Base-by-base conservation (phyloP, 2,888 invertebrate genomes). In the Pammene fasciana region DNA sequence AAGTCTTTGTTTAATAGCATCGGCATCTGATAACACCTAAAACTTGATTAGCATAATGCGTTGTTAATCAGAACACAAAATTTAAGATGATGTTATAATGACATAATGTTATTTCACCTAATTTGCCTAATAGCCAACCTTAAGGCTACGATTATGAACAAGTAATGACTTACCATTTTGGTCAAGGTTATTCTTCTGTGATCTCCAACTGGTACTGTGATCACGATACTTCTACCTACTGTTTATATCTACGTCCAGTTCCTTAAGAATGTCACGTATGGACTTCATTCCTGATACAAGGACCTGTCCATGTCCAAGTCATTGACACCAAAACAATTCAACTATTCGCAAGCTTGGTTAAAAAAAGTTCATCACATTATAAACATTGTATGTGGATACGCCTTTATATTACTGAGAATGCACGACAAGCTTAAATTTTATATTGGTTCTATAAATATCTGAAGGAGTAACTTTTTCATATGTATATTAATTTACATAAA, bases 181-280 rank as follows among this genome's bases (percentile, higher is more conserved):
- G 82, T 80, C 78, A 83, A 82, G 81, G 85, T 82, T 84, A 85
- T 81, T 82, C 85, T 80, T 76, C 77, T 75, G 82, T 82, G 80
- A 78, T 79, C 76, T 75, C 81, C 80, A 81, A 81, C 80, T 76
- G 82, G 75, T 74, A 90, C 89, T 90, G 90, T 78, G 85, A 79
- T 75, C 78, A 78, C 77, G 75, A 77, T 80, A 81, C 84, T 79
- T 78, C 83, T 81, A 84, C 78, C 83, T 79, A 89, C 89, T 86
- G 85, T 85, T 86, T 92, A 91, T 91, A 90, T 91, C 90, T 86
- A 89, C 90, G 89, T 89, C 90, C 86, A 89, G 90, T 89, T 87
- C 81, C 75, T 83, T 82, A 85, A 89, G 87, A 89, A 89, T 89
- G 85, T 83, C 82, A 88, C 79, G 82, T 85, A 89, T 85, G 89